phyloP scores from a whole-genome alignment of 2,888 invertebrate genomes.

The Lottia scabra region DNA sequence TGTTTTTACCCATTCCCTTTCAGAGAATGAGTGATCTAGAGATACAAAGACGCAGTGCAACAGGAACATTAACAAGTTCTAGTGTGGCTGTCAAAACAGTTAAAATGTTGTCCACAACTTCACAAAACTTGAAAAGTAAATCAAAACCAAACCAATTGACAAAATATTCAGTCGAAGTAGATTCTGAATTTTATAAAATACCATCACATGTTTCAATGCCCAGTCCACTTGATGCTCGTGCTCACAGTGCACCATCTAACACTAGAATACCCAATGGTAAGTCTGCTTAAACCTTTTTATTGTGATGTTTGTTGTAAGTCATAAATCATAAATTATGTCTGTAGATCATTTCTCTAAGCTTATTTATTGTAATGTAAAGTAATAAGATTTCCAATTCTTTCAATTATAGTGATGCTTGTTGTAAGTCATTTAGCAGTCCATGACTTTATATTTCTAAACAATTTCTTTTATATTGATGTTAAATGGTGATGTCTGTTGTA shows the following conservation, averaged over 20 bases:
- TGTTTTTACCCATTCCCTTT: constrained; percentile 21
- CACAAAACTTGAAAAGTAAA: constrained; percentile 46
- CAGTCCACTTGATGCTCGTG: constrained; percentile 22
- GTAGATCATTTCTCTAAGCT: too few relatives aligned
- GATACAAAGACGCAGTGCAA: constrained; percentile 59
- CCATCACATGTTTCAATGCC: constrained; percentile 54
- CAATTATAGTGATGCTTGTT: too few relatives aligned
- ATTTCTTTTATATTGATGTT: too few relatives aligned
- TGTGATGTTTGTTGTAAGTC: too few relatives aligned
- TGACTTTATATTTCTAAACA: too few relatives aligned
- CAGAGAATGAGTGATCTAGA: constrained; percentile 66
- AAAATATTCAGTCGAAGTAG: constrained; percentile 54
- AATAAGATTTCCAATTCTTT: too few relatives aligned
- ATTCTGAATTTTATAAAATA: constrained; percentile 57
- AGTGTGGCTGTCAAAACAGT: constrained; percentile 58
- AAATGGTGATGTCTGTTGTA: too few relatives aligned
- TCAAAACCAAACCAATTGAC: constrained; percentile 32
- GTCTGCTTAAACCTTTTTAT: too few relatives aligned
- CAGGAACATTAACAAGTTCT: constrained; percentile 63
- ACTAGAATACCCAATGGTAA: constrained; percentile 15
- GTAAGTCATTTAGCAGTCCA: too few relatives aligned
- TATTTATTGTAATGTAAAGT: too few relatives aligned
- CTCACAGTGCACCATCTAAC: constrained; percentile 39
- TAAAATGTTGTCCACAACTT: constrained; percentile 52
- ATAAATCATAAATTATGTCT: too few relatives aligned